Evolutionary conservation across 2,113 vertebrate species (phyloP).

Genomic region (Laticauda colubrina): DNA sequence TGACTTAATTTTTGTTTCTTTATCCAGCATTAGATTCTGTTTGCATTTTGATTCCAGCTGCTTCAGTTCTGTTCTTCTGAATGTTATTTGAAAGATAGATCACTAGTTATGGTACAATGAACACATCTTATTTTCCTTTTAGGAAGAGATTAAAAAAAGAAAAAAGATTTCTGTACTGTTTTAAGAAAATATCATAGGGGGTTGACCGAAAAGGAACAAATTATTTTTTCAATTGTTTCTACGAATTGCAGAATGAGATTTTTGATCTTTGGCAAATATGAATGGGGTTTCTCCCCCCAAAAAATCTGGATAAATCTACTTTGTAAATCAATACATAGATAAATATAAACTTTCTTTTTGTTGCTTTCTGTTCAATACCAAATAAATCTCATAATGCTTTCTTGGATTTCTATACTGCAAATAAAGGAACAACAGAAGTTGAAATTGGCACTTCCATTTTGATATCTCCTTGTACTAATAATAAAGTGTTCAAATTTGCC

Average conservation of each 20-base stretch:
- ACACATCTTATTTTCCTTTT: background rate
- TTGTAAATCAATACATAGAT: too few relatives aligned
- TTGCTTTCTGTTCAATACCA: background rate
- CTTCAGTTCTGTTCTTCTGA: background rate
- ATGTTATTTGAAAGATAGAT: background rate
- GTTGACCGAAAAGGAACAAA: too few relatives aligned
- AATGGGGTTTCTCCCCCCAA: too few relatives aligned
- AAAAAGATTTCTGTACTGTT: background rate
- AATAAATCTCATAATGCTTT: background rate
- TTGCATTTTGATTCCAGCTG: background rate
- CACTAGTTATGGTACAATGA: background rate
- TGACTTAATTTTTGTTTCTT: background rate
- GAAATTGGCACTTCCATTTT: background rate
- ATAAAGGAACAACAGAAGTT: background rate
- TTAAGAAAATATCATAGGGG: background rate
- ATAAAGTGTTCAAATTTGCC: background rate
- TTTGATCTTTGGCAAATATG: too few relatives aligned
- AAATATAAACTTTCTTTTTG: background rate
- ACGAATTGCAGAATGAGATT: too few relatives aligned
- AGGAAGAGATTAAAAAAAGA: too few relatives aligned
- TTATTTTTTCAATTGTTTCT: too few relatives aligned
- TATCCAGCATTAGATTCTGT: background rate
- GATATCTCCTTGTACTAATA: background rate
- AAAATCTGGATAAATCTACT: too few relatives aligned
- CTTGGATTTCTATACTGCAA: background rate